Evolutionary conservation across 2,113 vertebrate genomes (phyloP).

Genomic region (Podarcis raffonei): DNA sequence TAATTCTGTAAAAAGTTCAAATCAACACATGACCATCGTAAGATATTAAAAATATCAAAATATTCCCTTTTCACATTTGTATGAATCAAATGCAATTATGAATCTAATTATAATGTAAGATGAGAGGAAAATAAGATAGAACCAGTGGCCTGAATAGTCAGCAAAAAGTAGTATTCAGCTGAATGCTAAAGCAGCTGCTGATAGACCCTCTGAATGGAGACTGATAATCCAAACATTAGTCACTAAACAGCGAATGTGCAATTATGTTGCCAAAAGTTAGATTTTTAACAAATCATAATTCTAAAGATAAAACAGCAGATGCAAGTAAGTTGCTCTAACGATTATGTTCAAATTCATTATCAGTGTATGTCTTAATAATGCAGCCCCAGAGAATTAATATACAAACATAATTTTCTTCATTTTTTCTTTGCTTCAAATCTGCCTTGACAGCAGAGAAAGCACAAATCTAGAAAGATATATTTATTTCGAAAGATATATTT

Average conservation of each 20-base stretch:
- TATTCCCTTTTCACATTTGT: conserved; percentile 53
- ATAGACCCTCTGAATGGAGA: conserved; percentile 64
- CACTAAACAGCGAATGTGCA: conserved; percentile 49
- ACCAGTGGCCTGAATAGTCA: conserved; percentile 41
- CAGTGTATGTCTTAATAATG: neutral
- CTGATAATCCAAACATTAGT: conserved; percentile 68
- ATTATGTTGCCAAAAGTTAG: conserved; percentile 43
- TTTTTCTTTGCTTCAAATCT: conserved; percentile 39
- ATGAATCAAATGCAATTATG: conserved; percentile 49
- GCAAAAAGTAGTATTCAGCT: conserved; percentile 48
- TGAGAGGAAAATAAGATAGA: conserved; percentile 33
- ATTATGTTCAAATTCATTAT: neutral
- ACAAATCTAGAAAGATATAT: conserved; percentile 58
- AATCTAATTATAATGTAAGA: conserved; percentile 52
- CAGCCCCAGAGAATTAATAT: neutral
- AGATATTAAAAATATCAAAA: neutral
- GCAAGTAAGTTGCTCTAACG: conserved; percentile 35
- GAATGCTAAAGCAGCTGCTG: conserved; percentile 67
- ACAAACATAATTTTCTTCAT: conserved; percentile 31
- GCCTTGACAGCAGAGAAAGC: conserved; percentile 56
- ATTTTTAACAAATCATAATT: conserved; percentile 52
- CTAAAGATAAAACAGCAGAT: conserved; percentile 49
- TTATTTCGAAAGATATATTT: conserved; percentile 10
- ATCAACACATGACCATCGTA: conserved; percentile 48
- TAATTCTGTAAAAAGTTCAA: conserved; percentile 62